Base-by-base conservation (phyloP, 2,797 vertebrate genomes). In the Gallinago stenura region DNA sequence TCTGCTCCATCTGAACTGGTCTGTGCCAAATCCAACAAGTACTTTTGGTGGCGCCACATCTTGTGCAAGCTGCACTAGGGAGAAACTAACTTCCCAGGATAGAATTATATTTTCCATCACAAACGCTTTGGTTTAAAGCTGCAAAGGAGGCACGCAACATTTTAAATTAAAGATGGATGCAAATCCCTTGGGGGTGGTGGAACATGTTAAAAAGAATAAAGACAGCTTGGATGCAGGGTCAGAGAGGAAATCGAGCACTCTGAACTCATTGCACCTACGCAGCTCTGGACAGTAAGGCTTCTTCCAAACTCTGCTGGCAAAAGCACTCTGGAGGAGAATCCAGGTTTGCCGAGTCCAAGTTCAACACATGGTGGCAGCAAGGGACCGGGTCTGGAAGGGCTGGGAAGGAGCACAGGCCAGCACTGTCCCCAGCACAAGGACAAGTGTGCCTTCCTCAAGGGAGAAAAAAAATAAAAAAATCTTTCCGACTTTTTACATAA, bases 301-400 rank as follows among this genome's bases (percentile, higher is more conserved):
- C 30, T 15, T 26, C 41, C 2, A 16, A 80, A 62, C 19, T 83
- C 28, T 5, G 28, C n/a, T 6, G 14, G 53, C 22, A 30, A 71
- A 75, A 24, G 10, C 19, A 24, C 4, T 41, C 21, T 0, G 0
- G 17, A 46, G 18, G 16, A 13, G 17, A 6, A 2, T 2, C 13
- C 31, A 9, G 31, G 6, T 2, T 1, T 20, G 43, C n/a, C 61
- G 62, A 46, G 18, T 3, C 39, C 41, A 13, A 22, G 28, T 6
- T 15, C 4, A 33, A 97, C 98, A 97, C 96, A 57, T 1, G 98
- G 90, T 88, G 98, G 97, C 97, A 97, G 96, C 78, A 89, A 69
- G 68, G 76, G 33, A 93, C 61, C 37, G 71, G 33, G 66, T 73
- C 18, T 28, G 39, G 43, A 6, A 54, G 41, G 24, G 18, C 0